These are phyloP conservation scores for Datnioides undecimradiatus DNA, from an alignment of 2,113 vertebrate genomes.

Conservation along the genomic window DNA sequence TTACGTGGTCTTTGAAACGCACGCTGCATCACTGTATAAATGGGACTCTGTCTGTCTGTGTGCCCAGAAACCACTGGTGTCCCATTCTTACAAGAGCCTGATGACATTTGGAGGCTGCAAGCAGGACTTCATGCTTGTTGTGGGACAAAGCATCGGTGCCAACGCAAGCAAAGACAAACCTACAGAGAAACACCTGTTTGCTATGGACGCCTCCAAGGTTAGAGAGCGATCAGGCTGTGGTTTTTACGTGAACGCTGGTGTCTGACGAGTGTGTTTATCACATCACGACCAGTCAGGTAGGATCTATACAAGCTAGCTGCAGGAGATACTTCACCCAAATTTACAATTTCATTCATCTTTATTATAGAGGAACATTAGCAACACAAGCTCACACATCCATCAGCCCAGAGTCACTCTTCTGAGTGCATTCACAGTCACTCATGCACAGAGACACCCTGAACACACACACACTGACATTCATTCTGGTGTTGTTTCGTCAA, in stretches of 20 bases:
- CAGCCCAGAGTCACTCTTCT: too few relatives aligned
- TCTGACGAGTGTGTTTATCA: too few relatives aligned
- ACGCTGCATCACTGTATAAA: background rate
- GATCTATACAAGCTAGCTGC: too few relatives aligned
- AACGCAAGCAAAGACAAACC: conserved; percentile 87
- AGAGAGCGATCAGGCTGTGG: conserved; percentile 10
- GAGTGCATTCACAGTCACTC: background rate
- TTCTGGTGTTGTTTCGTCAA: conserved; percentile 61
- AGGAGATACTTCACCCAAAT: too few relatives aligned
- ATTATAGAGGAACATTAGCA: too few relatives aligned
- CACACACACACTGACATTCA: background rate
- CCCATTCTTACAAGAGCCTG: conserved; percentile 89
- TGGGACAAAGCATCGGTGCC: conserved; percentile 78
- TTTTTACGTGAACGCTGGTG: too few relatives aligned
- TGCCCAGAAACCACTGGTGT: conserved; percentile 89
- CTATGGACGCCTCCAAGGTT: conserved; percentile 93
- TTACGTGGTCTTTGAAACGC: background rate
- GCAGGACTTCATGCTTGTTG: conserved; percentile 96
- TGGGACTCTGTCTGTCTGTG: conserved; percentile 8
- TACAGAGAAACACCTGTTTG: conserved; percentile 92
- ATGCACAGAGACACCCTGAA: background rate
- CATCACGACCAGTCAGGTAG: too few relatives aligned
- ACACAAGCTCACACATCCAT: too few relatives aligned
- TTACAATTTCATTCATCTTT: too few relatives aligned
- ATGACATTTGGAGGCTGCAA: conserved; percentile 95